These are phyloP conservation scores for Vanessa atalanta DNA, from an alignment of 1,140 invertebrate genomes.

Conservation along the genomic window DNA sequence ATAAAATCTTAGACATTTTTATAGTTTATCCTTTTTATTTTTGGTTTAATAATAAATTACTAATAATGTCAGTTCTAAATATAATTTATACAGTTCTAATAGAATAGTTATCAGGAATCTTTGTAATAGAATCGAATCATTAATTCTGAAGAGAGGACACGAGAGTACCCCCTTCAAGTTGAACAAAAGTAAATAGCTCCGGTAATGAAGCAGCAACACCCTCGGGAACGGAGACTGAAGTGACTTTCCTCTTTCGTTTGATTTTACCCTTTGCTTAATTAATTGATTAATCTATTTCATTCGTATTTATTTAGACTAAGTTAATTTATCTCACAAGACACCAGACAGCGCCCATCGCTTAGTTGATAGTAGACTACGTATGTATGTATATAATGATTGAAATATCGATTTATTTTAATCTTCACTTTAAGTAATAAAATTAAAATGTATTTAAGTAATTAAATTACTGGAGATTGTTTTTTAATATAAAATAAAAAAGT, in stretches of 20 bases:
- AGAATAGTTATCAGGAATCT: background rate
- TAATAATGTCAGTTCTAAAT: background rate
- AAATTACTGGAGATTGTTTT: too few species aligned
- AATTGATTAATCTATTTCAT: background rate
- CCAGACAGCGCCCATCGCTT: too few species aligned
- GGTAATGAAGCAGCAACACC: background rate
- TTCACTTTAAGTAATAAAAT: background rate
- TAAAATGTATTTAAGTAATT: too few species aligned
- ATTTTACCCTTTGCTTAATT: background rate
- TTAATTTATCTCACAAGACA: too few species aligned
- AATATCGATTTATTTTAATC: background rate
- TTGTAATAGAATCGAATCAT: background rate
- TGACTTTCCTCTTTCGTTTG: background rate
- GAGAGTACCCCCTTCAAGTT: background rate
- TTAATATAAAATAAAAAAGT: too few species aligned
- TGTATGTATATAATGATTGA: too few species aligned
- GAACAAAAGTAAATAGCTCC: background rate
- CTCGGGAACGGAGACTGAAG: too few species aligned
- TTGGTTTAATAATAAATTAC: too few species aligned
- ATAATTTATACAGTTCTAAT: background rate
- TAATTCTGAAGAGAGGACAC: slow-evolving; percentile 2
- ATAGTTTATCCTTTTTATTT: too few species aligned
- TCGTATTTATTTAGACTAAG: background rate
- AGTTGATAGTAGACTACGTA: too few species aligned
- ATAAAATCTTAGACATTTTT: too few species aligned